Conservation (phyloP, 1,140 invertebrate genomes). For the Drosophila oshimai region DNA sequence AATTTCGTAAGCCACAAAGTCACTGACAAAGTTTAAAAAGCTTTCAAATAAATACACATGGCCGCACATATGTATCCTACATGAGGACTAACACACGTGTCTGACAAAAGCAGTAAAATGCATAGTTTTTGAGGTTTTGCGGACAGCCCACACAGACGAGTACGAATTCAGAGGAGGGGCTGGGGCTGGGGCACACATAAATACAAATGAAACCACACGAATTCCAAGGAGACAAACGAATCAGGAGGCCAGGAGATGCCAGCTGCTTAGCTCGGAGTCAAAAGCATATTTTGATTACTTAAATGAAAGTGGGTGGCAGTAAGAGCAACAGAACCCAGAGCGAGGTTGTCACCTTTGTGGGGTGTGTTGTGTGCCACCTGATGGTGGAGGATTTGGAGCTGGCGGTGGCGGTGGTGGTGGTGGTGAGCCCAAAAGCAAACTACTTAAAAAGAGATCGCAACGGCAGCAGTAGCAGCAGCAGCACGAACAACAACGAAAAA, state of each 20-base stretch:
- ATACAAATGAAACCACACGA: constrained; percentile 69
- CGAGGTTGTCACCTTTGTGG: constrained; percentile 64
- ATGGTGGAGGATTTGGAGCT: background rate
- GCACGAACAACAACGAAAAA: constrained; percentile 36
- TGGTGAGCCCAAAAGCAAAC: constrained; percentile 69
- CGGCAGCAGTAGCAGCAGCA: constrained; percentile 19
- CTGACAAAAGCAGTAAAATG: constrained; percentile 74
- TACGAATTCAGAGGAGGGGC: background rate
- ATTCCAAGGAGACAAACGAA: constrained; percentile 33
- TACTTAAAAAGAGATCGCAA: constrained; percentile 78
- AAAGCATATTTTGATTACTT: constrained; percentile 81
- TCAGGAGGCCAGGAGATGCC: constrained; percentile 35
- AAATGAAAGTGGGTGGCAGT: constrained; percentile 61
- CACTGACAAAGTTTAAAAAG: constrained; percentile 78
- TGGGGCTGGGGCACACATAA: constrained; percentile 18
- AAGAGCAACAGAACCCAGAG: constrained; percentile 50
- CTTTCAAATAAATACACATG: constrained; percentile 78
- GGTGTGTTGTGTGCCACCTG: constrained; percentile 20
- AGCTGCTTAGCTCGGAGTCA: constrained; percentile 73
- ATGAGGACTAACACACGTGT: constrained; percentile 1
- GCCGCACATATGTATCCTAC: constrained; percentile 19
- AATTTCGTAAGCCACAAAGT: constrained; percentile 81
- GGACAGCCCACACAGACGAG: constrained; percentile 32
- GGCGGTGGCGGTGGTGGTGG: background rate
- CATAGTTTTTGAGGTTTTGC: constrained; percentile 77